Conservation (phyloP, 2,888 invertebrate species). For the Cephus spinipes region DNA sequence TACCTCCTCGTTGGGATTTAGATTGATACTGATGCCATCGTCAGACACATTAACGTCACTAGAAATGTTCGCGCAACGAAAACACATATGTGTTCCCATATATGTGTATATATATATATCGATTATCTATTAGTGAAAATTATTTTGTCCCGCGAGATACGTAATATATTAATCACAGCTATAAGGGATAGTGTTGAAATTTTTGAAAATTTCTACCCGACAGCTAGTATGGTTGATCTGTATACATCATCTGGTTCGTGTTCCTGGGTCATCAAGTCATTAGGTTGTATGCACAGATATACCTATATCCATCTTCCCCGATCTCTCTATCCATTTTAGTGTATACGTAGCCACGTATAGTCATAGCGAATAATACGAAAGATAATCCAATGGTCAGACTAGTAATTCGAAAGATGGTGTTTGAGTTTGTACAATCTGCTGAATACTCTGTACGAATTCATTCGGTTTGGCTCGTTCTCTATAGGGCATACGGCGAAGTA, state of each 20-base stretch:
- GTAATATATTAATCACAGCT: too few relatives aligned
- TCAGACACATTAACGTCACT: slow-evolving; percentile 32
- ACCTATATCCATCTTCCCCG: neutral
- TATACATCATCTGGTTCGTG: too few relatives aligned
- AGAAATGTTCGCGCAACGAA: slow-evolving; percentile 17
- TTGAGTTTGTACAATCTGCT: slow-evolving; percentile 40
- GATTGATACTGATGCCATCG: slow-evolving; percentile 48
- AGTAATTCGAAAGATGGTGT: slow-evolving; percentile 44
- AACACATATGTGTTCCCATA: slow-evolving; percentile 7
- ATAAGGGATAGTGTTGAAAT: too few relatives aligned
- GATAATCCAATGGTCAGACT: slow-evolving; percentile 39
- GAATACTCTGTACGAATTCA: slow-evolving; percentile 32
- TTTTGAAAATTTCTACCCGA: too few relatives aligned
- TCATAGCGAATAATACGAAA: slow-evolving; percentile 37
- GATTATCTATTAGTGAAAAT: slow-evolving; percentile 30
- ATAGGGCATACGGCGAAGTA: slow-evolving; percentile 1
- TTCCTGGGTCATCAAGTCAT: too few relatives aligned
- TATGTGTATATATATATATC: slow-evolving; percentile 25
- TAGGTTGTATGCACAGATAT: too few relatives aligned
- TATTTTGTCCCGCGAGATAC: slow-evolving; percentile 14
- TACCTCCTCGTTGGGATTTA: slow-evolving; percentile 46
- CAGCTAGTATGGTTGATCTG: too few relatives aligned
- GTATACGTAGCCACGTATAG: neutral
- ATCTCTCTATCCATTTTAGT: neutral
- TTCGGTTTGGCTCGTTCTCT: slow-evolving; percentile 15